phyloP scores from a whole-genome alignment of 2,888 invertebrate species.

The Ochlodes sylvanus region DNA sequence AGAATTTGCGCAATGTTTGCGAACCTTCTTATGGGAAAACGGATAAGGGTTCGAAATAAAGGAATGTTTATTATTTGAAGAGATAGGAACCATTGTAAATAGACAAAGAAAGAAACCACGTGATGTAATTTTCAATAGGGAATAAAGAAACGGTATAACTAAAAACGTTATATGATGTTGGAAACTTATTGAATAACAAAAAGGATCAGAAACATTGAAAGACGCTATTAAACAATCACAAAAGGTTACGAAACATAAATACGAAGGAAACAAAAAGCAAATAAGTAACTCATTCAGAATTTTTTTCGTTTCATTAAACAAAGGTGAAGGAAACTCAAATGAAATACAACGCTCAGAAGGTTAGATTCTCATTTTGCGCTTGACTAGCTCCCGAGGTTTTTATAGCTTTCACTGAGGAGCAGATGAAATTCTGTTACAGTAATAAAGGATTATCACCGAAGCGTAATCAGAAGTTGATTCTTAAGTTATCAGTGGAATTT shows the following conservation, averaged over 20 bases:
- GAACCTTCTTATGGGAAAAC: slow-evolving; percentile 25
- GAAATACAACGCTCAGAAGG: slow-evolving; percentile 8
- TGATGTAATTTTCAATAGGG: slow-evolving; percentile 25
- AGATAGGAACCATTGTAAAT: slow-evolving; percentile 29
- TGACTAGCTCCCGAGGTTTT: slow-evolving; percentile 11
- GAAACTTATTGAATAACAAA: background rate
- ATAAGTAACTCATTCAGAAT: slow-evolving; percentile 11
- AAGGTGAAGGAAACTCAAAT: slow-evolving; percentile 12
- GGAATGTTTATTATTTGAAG: slow-evolving; percentile 17
- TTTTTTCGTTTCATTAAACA: slow-evolving; percentile 25
- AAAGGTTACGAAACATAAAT: slow-evolving; percentile 8
- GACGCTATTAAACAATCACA: slow-evolving; percentile 2
- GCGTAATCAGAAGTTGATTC: background rate
- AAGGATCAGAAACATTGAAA: background rate
- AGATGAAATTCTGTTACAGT: slow-evolving; percentile 5
- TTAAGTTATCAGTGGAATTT: too few relatives aligned
- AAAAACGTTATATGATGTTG: background rate
- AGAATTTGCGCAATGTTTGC: slow-evolving; percentile 23
- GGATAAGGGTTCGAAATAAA: slow-evolving; percentile 27
- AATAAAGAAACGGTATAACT: background rate
- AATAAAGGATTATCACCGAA: slow-evolving; percentile 1
- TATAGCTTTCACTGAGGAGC: slow-evolving; percentile 7
- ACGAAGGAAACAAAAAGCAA: background rate
- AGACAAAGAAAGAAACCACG: slow-evolving; percentile 18
- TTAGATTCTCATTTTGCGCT: slow-evolving; percentile 24